A percentile compares a stretch with the other conserved stretches of the same genome.
These are phyloP conservation scores for Gastrophryne carolinensis DNA, from an alignment of 2,797 vertebrate species.

Conservation along the genomic window DNA sequence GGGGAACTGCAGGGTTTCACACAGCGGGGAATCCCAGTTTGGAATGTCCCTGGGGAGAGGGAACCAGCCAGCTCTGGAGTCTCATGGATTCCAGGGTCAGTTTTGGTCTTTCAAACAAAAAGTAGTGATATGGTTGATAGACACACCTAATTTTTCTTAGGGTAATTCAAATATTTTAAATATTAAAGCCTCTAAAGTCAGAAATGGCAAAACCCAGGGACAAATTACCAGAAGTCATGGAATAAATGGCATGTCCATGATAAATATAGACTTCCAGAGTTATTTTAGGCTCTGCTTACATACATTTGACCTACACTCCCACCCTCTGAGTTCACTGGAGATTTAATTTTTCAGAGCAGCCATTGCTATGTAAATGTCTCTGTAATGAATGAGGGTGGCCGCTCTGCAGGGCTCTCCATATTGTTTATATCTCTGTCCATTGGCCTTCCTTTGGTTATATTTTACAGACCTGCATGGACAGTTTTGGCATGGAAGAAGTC, in stretches of 20 bases:
- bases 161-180: too few species aligned
- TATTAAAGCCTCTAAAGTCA: too few species aligned
- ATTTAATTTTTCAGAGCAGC: neutral
- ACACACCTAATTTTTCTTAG: too few species aligned
- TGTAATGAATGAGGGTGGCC: neutral
- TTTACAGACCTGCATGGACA: neutral
- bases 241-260: neutral
- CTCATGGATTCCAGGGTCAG: too few species aligned
- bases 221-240: neutral
- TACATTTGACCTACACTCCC: neutral
- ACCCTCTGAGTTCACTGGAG: neutral
- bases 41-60: too few species aligned
- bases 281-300: conserved; percentile 1
- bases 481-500: neutral
- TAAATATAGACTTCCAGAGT: conserved; percentile 18
- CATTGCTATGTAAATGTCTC: neutral
- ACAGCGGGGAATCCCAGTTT: too few species aligned
- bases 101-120: too few species aligned
- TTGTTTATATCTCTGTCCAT: neutral
- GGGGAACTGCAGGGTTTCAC: too few species aligned
- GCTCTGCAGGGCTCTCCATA: neutral
- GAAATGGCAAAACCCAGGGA: too few species aligned
- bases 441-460: neutral
- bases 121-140: too few species aligned
- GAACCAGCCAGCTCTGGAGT: too few species aligned